phyloP scores from a whole-genome alignment of 2,113 vertebrate species.

The Meriones unguiculatus region DNA sequence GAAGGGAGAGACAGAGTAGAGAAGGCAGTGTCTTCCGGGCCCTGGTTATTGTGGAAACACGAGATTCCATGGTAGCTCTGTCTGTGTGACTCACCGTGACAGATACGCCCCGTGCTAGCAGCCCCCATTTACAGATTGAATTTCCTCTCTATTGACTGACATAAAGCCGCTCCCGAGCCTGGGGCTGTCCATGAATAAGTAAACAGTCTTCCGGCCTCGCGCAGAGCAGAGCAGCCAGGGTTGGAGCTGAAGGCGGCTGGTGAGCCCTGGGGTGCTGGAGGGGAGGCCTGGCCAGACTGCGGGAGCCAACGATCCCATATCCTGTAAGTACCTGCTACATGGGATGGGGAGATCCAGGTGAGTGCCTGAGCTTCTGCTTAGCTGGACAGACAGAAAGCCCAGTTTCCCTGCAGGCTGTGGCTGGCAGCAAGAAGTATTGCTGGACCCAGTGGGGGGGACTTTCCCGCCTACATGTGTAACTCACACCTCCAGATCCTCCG shows the following conservation, averaged over 20 bases:
- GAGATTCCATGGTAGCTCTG: neutral
- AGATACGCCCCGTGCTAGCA: neutral
- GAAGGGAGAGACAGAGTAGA: neutral
- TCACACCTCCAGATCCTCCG: too few species aligned
- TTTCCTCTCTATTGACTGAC: constrained; percentile 87
- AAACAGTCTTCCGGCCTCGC: constrained; percentile 77
- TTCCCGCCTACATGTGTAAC: rapidly evolving
- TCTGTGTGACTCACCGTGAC: constrained; percentile 58
- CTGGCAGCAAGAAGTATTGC: too few species aligned
- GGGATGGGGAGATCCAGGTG: neutral
- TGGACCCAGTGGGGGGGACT: rapidly evolving
- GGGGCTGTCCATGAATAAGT: constrained; percentile 92
- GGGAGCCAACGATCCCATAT: rapidly evolving
- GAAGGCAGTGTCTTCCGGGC: neutral
- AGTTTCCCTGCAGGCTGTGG: too few species aligned
- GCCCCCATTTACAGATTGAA: constrained; percentile 81
- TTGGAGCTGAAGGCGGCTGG: neutral
- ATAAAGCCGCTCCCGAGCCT: constrained; percentile 88
- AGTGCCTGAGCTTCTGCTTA: rapidly evolving
- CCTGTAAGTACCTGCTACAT: constrained; percentile 11
- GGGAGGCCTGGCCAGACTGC: rapidly evolving
- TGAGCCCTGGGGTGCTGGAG: neutral
- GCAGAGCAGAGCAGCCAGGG: neutral
- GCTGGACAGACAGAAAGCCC: rapidly evolving
- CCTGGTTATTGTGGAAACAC: neutral